Evolutionary conservation across 2,888 invertebrate genomes (phyloP).

Genomic region (Crioceris asparagi): DNA sequence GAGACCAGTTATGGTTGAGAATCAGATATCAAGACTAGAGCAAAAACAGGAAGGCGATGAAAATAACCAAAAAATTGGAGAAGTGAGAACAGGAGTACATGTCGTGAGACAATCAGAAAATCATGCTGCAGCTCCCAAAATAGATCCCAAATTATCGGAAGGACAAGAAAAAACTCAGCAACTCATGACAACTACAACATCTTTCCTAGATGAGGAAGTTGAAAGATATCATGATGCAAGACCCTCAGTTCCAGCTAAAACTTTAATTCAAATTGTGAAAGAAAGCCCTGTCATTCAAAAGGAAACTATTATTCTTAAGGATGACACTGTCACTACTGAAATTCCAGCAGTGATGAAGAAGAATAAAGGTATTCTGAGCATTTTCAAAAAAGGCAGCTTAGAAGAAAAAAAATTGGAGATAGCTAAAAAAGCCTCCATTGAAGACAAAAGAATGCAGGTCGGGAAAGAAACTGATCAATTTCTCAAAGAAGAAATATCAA

Average conservation of each 20-base stretch:
- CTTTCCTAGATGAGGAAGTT: background rate
- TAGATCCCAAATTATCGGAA: background rate
- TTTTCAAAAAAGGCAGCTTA: too few relatives aligned
- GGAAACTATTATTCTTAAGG: constrained; percentile 1
- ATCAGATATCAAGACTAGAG: background rate
- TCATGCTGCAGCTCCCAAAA: too few relatives aligned
- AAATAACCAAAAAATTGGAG: too few relatives aligned
- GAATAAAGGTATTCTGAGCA: too few relatives aligned
- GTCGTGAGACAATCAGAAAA: too few relatives aligned
- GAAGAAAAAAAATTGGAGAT: too few relatives aligned
- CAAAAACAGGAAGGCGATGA: background rate
- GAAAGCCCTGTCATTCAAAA: background rate
- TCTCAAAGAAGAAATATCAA: constrained; percentile 18
- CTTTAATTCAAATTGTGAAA: background rate
- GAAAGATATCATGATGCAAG: background rate
- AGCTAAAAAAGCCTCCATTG: too few relatives aligned
- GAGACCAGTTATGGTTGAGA: constrained; percentile 11
- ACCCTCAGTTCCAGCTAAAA: background rate
- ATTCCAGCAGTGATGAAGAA: too few relatives aligned
- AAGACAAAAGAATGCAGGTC: too few relatives aligned
- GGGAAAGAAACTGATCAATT: constrained; percentile 14
- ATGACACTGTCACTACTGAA: too few relatives aligned
- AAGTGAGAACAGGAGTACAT: too few relatives aligned
- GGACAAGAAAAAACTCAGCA: background rate
- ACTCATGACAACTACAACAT: background rate